A percentile compares a stretch with the other conserved stretches of the same genome.
Evolutionary conservation across 2,797 vertebrate species (phyloP).

Genomic region (Aphelocoma californica): DNA sequence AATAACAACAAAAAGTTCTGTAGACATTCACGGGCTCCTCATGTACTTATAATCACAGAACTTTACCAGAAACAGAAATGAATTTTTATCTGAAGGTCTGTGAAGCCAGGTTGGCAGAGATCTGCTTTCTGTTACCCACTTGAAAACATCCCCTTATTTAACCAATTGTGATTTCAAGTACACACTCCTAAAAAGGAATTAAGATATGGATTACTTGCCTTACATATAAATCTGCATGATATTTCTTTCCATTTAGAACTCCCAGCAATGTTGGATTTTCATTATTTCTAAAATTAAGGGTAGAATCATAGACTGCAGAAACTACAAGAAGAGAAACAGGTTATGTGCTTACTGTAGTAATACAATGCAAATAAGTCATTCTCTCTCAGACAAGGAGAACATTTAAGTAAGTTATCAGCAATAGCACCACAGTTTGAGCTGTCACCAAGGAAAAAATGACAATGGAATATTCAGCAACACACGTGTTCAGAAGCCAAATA

Average conservation of each 20-base stretch:
- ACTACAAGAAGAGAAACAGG: slow-evolving; percentile 76
- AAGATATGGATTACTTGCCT: slow-evolving; percentile 77
- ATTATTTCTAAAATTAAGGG: slow-evolving; percentile 96
- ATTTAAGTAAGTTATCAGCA: background rate
- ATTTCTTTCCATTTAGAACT: slow-evolving; percentile 92
- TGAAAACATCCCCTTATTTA: background rate
- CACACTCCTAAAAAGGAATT: background rate
- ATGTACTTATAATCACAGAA: background rate
- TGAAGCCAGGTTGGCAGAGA: background rate
- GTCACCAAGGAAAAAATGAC: background rate
- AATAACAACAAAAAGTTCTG: background rate
- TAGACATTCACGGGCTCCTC: background rate
- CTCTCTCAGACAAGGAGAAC: background rate
- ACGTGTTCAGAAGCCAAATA: background rate
- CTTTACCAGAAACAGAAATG: background rate
- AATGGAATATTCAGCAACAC: background rate
- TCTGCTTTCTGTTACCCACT: background rate
- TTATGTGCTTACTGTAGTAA: background rate
- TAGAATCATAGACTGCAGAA: slow-evolving; percentile 94
- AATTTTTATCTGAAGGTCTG: background rate
- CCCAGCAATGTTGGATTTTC: slow-evolving; percentile 89
- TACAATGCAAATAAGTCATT: background rate
- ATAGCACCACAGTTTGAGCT: background rate
- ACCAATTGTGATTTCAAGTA: background rate
- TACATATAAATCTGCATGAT: slow-evolving; percentile 92